Evolutionary conservation across 2,888 invertebrate genomes (phyloP), one percentile per base, ranked within the genome.

Genomic region (Hyposoter dolosus): DNA sequence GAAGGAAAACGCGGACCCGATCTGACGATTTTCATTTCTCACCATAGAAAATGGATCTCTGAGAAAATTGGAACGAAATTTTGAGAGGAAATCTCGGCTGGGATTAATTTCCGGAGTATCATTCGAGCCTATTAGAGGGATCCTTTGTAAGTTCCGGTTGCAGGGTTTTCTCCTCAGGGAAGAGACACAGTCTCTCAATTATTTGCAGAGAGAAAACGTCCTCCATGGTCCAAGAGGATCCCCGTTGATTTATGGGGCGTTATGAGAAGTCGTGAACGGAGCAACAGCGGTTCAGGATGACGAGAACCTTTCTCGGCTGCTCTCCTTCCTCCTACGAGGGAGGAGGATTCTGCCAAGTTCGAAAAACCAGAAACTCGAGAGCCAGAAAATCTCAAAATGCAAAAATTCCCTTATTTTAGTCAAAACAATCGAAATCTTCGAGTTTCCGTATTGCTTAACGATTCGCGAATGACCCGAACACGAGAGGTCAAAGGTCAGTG

Each of bases 181-280:
- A 65, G 65, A 56, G 12, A 50, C 56, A 28, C 53, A 28, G 12
- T 63, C 63, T 78, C 63, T 63, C 28, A 74, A 56, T 83, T 86
- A 81, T 83, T 83, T 69, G 77, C 74, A 72, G 35, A 2, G 74
- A 65, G 74, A 56, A 83, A 81, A 86, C 74, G 69, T 83, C 66
- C 53, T 68, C 53, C 74, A 81, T 81, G 47, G 86, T 81, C 82
- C 90, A 91, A 93, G 90, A 91, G 94, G 95, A 94, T 94, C 94
- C 71, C 74, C 71, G 72, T 94, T 95, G 95, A 95, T 95, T 95
- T 95, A 95, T 95, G 94, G 93, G 93, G 93, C 94, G 95, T 95
- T 95, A 95, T 91, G 94, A 94, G 94, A 94, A 94, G 94, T 94
- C 95, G 95, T 95, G 95, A 95, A 95, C 0, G 40, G 94, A 94